Evolutionary conservation across 2,888 invertebrate species (phyloP).

Genomic region (Pterostichus madidus): DNA sequence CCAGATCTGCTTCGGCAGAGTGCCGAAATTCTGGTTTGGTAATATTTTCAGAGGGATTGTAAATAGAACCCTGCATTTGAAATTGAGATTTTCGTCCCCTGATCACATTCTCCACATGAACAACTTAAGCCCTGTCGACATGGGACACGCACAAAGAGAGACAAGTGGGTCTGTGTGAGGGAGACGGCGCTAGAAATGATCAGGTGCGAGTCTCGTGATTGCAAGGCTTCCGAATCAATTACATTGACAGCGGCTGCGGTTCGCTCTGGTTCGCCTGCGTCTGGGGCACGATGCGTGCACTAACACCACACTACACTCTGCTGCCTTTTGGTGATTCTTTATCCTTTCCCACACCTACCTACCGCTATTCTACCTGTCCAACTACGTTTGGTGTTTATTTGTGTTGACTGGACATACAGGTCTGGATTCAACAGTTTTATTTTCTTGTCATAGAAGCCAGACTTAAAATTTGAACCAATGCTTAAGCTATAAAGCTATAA

Average conservation of each 20-base stretch:
- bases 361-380: neutral
- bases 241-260: slow-evolving; percentile 33
- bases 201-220: slow-evolving; percentile 53
- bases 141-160: neutral
- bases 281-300: neutral
- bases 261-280: neutral
- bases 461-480: too few species aligned
- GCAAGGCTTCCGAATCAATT: slow-evolving; percentile 57
- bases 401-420: neutral
- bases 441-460: too few species aligned
- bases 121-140: too few species aligned
- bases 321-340: neutral
- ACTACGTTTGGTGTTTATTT: neutral
- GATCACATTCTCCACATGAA: too few species aligned
- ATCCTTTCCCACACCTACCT: slow-evolving; percentile 48
- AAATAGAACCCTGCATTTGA: too few species aligned
- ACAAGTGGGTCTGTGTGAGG: neutral
- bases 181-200: slow-evolving; percentile 9
- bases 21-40: too few species aligned
- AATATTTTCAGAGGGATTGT: too few species aligned
- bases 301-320: neutral
- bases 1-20: too few species aligned
- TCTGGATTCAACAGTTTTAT: neutral
- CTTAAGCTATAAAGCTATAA: too few species aligned
- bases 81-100: too few species aligned